Evolutionary conservation across 2,113 vertebrate species (phyloP).

Genomic region (Macquaria australasica): DNA sequence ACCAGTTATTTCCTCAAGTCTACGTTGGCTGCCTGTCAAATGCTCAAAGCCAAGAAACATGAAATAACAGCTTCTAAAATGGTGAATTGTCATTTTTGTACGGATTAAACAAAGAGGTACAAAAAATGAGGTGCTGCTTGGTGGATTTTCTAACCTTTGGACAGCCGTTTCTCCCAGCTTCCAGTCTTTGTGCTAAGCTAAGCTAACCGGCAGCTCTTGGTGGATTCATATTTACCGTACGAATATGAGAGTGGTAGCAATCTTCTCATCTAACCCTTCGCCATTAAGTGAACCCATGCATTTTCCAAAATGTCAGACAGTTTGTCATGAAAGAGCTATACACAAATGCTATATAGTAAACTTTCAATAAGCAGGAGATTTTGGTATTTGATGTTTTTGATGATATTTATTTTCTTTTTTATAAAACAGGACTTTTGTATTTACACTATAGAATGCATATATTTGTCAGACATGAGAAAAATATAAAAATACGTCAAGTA

Average conservation of each 20-base stretch:
- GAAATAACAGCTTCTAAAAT: background rate
- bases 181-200: conserved; percentile 5
- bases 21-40: background rate
- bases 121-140: too few relatives aligned
- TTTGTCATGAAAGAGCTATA: conserved; percentile 15
- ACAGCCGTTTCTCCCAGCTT: background rate
- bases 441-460: conserved; percentile 24
- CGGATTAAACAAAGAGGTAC: background rate
- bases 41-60: background rate
- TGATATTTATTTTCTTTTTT: conserved; percentile 72
- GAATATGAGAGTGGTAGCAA: background rate
- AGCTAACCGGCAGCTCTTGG: background rate
- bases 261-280: background rate
- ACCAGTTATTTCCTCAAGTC: background rate
- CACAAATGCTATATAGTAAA: conserved; percentile 21
- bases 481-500: background rate
- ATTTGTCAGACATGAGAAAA: conserved; percentile 23
- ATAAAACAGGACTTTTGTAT: conserved; percentile 39
- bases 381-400: conserved; percentile 35
- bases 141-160: too few relatives aligned
- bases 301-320: conserved; percentile 22
- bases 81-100: background rate
- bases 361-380: conserved; percentile 33
- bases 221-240: background rate
- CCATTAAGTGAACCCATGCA: background rate